Percentiles rank a stretch among this genome's conserved stretches.
Conservation (phyloP, 2,113 vertebrate genomes). For the Gallinago jamesoni region DNA sequence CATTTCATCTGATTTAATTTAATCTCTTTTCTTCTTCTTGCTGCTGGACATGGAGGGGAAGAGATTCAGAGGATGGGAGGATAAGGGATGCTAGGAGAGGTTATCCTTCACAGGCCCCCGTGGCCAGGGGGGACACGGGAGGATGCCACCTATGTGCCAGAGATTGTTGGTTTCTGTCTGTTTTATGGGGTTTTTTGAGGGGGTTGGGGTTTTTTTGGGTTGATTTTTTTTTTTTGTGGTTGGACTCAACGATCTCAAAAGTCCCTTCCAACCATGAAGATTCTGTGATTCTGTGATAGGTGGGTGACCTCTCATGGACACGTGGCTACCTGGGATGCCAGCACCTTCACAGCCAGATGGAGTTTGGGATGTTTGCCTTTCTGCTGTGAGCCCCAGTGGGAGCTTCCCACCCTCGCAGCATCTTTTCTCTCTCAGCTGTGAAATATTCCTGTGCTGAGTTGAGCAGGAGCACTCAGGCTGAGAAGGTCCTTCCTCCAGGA, state of each 20-base stretch:
- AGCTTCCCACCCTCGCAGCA: background rate
- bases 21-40: background rate
- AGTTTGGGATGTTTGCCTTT: conserved; percentile 3
- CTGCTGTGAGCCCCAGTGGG: background rate
- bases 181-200: too few relatives aligned
- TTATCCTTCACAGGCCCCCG: accelerated
- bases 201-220: too few relatives aligned
- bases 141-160: background rate
- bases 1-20: background rate
- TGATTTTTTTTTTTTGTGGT: too few relatives aligned
- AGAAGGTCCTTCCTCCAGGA: background rate
- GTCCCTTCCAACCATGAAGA: too few relatives aligned
- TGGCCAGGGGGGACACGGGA: accelerated
- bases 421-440: background rate
- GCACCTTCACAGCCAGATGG: conserved; percentile 1
- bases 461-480: background rate
- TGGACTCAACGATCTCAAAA: too few relatives aligned
- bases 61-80: background rate
- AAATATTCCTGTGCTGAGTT: background rate
- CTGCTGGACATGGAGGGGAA: background rate
- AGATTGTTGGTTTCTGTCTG: too few relatives aligned
- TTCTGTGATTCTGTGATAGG: background rate
- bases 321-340: background rate
- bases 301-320: background rate
- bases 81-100: accelerated